phyloP scores from a whole-genome alignment of 1,140 invertebrate species.

The Lysiphlebus fabarum region DNA sequence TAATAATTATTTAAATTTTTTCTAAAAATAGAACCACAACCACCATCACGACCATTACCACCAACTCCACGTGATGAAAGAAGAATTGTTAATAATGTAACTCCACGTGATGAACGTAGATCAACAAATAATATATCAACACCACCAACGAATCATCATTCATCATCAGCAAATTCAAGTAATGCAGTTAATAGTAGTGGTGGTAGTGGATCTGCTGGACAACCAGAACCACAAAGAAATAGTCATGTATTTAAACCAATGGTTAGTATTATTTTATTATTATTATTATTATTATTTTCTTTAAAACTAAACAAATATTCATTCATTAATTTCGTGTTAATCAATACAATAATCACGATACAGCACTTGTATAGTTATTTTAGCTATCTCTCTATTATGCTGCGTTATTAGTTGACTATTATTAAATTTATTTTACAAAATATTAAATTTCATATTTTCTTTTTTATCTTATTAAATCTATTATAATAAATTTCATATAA shows the following conservation, averaged over 20 bases:
- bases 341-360: too few species aligned
- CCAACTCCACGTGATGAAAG: conserved; percentile 75
- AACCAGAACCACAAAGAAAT: conserved; percentile 66
- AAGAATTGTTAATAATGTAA: conserved; percentile 62
- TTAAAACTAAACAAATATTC: too few species aligned
- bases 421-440: too few species aligned
- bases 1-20: conserved; percentile 26
- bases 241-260: conserved; percentile 82
- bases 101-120: conserved; percentile 68
- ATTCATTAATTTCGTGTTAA: too few species aligned
- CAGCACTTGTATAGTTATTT: too few species aligned
- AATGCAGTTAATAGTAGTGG: conserved; percentile 43
- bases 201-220: conserved; percentile 46
- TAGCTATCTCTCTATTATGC: too few species aligned
- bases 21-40: conserved; percentile 60
- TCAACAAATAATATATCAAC: conserved; percentile 61
- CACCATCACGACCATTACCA: conserved; percentile 75
- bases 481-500: too few species aligned
- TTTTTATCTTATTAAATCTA: too few species aligned
- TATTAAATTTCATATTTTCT: too few species aligned
- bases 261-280: conserved; percentile 54
- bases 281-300: conserved; percentile 2
- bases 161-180: conserved; percentile 34
- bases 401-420: too few species aligned
- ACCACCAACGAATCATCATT: conserved; percentile 55